Evolutionary conservation across 1,140 invertebrate genomes (phyloP), one percentile per base, ranked within the genome.

Genomic region (Drosophila nigromelanica): DNA sequence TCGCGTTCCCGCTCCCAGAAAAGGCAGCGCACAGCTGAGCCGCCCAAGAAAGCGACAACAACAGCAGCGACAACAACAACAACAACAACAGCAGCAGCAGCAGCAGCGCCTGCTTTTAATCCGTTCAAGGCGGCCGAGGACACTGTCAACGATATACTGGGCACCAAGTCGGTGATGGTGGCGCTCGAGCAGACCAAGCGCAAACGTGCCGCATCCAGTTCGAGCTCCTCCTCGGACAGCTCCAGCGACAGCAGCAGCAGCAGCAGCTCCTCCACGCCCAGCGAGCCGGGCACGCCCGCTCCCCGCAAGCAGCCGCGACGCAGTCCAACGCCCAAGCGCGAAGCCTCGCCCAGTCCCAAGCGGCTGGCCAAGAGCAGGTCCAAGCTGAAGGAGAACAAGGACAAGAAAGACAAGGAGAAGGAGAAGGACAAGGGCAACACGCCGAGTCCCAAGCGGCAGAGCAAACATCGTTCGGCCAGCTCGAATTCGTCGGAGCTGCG

Each of bases 401-500:
- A 47, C 11, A 85, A 80, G 30, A n/a, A n/a, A n/a, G n/a, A n/a
- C n/a, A n/a, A 64, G 43, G 61, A 47, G n/a, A 85, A 80, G 30
- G 48, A 42, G 3, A 78, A 64, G 47, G 64, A 47, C 8, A 47
- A 40, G 47, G 58, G 52, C 7, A 59, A 15, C n/a, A 82, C 80
- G 8, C 58, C 83, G 1, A 87, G 82, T 62, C 82, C 82, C 0
- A 75, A 51, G 8, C 55, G 48, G 1, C 55, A 51, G 1, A 40
- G n/a, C 10, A 62, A 51, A 6, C 82, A 68, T 12, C 79, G 85
- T 5, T 85, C 85, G 5, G 66, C 24, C 14, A 81, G 80, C 24
- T 81, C 80, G 6, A 39, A 47, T 33, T 91, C 90, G 15, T 91
- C 90, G 0, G 90, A 92, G 47, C 90, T 95, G 58, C 95, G 94